phyloP scores from a whole-genome alignment of 2,888 invertebrate species.

The Erebia epiphron region DNA sequence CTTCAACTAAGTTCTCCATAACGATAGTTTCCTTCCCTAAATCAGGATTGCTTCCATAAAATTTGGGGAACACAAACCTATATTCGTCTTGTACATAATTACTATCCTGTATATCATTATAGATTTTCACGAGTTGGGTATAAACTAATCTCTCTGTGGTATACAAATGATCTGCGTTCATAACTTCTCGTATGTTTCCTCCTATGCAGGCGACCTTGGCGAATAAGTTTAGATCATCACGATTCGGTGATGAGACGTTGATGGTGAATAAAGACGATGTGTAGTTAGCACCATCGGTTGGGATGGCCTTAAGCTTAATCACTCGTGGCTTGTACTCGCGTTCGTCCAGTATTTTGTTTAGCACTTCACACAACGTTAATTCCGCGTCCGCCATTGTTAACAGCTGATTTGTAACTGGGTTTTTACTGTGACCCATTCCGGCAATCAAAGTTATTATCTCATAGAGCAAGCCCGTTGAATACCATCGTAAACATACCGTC shows the following conservation, averaged over 20 bases:
- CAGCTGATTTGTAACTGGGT: slow-evolving; percentile 28
- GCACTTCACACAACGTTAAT: slow-evolving; percentile 40
- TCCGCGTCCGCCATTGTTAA: slow-evolving; percentile 49
- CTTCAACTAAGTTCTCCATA: slow-evolving; percentile 56
- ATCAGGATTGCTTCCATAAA: slow-evolving; percentile 51
- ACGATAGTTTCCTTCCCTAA: slow-evolving; percentile 56
- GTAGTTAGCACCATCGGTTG: slow-evolving; percentile 57
- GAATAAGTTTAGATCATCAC: not conserved
- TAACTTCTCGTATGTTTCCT: not conserved
- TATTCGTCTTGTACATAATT: not conserved
- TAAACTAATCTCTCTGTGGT: not conserved
- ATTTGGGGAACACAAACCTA: slow-evolving; percentile 49
- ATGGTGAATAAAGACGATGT: slow-evolving; percentile 34
- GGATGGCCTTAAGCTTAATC: slow-evolving; percentile 47
- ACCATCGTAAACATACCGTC: not conserved
- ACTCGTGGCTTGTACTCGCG: slow-evolving; percentile 45
- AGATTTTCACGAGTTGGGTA: not conserved
- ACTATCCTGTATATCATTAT: not conserved
- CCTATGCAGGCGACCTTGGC: slow-evolving; percentile 1
- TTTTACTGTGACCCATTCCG: slow-evolving; percentile 15
- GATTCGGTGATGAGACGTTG: not conserved
- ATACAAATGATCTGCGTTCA: not conserved
- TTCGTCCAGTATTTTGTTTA: slow-evolving; percentile 49
- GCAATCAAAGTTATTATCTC: slow-evolving; percentile 30
- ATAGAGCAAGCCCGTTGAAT: slow-evolving; percentile 3